phyloP scores from a whole-genome alignment of 2,797 vertebrate species.

The Crocidura indochinensis region DNA sequence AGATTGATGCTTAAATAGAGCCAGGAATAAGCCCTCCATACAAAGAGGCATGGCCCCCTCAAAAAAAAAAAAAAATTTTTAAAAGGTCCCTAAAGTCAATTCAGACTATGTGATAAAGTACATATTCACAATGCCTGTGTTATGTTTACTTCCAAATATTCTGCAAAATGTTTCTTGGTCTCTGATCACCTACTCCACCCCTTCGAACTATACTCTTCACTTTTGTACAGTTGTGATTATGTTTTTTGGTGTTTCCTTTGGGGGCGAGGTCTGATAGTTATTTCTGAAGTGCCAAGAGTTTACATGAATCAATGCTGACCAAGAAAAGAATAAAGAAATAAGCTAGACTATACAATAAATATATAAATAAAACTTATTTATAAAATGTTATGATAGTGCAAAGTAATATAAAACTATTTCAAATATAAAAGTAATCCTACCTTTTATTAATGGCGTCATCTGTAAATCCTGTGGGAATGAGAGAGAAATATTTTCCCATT shows the following conservation, averaged over 20 bases:
- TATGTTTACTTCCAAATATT: constrained; percentile 18
- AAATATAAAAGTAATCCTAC: constrained; percentile 87
- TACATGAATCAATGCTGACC: neutral
- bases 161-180: neutral
- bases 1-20: no score
- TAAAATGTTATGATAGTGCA: constrained; percentile 28
- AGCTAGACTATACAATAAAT: constrained; percentile 51
- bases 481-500: constrained; percentile 97
- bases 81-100: constrained; percentile 8
- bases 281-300: neutral
- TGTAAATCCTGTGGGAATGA: constrained; percentile 95
- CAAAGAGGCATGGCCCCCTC: no score
- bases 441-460: constrained; percentile 94
- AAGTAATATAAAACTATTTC: constrained; percentile 10
- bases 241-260: neutral
- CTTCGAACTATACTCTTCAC: neutral
- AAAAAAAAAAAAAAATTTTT: neutral
- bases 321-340: constrained; percentile 27
- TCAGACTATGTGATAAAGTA: neutral
- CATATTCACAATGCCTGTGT: neutral
- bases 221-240: neutral
- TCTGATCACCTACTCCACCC: neutral
- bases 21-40: no score
- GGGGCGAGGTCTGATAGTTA: neutral
- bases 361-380: constrained; percentile 32